phyloP scores from a whole-genome alignment of 1,140 invertebrate genomes.

The Drosophila burlai region DNA sequence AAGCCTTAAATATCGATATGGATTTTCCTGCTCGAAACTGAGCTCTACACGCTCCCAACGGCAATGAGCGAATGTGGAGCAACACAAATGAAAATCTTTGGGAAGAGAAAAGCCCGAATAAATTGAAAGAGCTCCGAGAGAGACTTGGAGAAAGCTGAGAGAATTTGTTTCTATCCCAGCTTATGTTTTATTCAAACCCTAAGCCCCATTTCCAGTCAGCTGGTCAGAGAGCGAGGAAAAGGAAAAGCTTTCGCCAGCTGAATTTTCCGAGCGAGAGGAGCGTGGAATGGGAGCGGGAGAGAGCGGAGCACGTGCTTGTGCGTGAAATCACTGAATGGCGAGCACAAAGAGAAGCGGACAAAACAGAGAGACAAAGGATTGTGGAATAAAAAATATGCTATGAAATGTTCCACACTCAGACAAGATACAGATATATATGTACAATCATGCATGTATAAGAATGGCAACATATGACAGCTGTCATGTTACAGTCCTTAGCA shows the following conservation, averaged over 20 bases:
- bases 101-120: constrained; percentile 48
- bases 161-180: constrained; percentile 16
- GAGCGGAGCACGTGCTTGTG: constrained; percentile 36
- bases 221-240: constrained; percentile 8
- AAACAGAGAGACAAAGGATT: constrained; percentile 49
- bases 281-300: constrained; percentile 6
- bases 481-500: constrained; percentile 74
- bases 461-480: constrained; percentile 79
- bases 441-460: constrained; percentile 30
- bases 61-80: constrained; percentile 64
- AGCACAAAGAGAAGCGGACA: constrained; percentile 37
- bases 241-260: constrained; percentile 5
- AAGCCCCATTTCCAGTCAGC: constrained; percentile 65
- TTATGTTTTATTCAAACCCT: constrained; percentile 39
- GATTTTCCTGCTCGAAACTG: constrained; percentile 8
- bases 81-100: constrained; percentile 37
- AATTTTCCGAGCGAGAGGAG: constrained; percentile 21
- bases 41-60: constrained; percentile 53
- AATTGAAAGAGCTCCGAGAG: constrained; percentile 16
- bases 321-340: constrained; percentile 20
- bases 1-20: constrained; percentile 17
- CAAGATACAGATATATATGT: constrained; percentile 1
- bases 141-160: neutral
- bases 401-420: constrained; percentile 42
- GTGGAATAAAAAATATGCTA: constrained; percentile 46